Base-by-base conservation (phyloP, 2,888 invertebrate genomes). In the Pomacea canaliculata region DNA sequence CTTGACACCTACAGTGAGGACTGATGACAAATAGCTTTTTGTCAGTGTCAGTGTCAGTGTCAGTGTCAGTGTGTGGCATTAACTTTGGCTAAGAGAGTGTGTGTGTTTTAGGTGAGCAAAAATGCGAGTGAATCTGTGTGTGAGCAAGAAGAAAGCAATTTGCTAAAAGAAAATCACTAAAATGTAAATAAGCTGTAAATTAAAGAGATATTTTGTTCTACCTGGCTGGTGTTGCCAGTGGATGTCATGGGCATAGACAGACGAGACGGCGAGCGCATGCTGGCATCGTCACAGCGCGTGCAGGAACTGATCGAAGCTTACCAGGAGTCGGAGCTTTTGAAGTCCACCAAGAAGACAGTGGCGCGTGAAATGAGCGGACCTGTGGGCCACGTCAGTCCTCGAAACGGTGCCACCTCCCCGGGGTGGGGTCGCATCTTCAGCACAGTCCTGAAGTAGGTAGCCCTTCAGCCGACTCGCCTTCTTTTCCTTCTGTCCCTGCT, bases 1-100 rank as follows among this genome's bases (percentile, higher is more conserved):
- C 92, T 98, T 10, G 98, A 98, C 95, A 98, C 97, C 91, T 98
- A 98, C 73, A 82, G 87, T 86, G 78, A 81, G 78, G 79, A 23
- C 4, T 18, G n/a, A 3, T 19, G 27, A 12, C 62, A 16, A 59
- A 62, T 18, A 60, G 60, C 27, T 46, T 66, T 7, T 56, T 27
- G 1, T 37, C 65, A 19, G n/a, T 51, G n/a, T 23, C 23, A 23
- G 10, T 27, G 1, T 37, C 65, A 19, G n/a, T 51, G n/a, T 23
- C 23, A 23, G 10, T 37, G 10, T 63, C 51, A 13, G n/a, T 67
- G 18, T 68, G 23, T 27, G 12, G 23, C 23, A 23, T 23, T 23
- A 23, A 23, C 23, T 60, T 1, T 67, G 56, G 27, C 19, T 49
- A 0, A 48, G 68, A 59, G 59, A 23, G 46, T 49, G 59, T 68